Base-by-base conservation (phyloP, 2,113 vertebrate genomes). In the Scomber japonicus region DNA sequence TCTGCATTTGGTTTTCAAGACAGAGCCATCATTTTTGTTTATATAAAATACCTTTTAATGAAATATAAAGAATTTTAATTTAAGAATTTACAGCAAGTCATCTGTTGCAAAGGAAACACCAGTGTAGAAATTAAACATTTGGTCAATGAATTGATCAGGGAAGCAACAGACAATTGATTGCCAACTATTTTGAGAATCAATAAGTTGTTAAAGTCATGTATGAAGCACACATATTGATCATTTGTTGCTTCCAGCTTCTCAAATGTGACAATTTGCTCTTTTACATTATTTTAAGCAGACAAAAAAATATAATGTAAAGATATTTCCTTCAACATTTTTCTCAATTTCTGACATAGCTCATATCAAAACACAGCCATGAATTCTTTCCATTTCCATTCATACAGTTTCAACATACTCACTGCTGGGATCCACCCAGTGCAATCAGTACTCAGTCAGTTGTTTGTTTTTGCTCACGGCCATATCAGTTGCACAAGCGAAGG, bases 401-500 rank as follows among this genome's bases (percentile, higher is more conserved):
- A 62, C 21, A 51, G 9, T 31, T 27, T 19, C 12, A 16, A 8
- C 13, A 31, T n/a, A 17, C 2, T 72, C 31, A 16, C 54, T 30
- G 69, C 45, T 19, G 35, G 6, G 35, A 40, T 40, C 35, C 35
- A 40, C 35, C 35, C 35, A 40, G 21, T 70, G 75, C 56, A 70
- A 78, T 69, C 56, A 54, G 21, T 40, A 40, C 35, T 7, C 35
- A 40, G 6, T 40, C 35, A 70, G 12, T 9, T 45, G 11, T 77
- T 12, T 78, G 65, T 40, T 19, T 59, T 44, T 53, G 55, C 46
- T 30, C 48, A 3, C n/a, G 30, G 27, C 51, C 45, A 7, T 19
- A 24, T 80, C 2, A 3, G 27, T 27, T 57, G 44, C 19, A 56
- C 27, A 9, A 40, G 8, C 30, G 45, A 19, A 8, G 48, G 51